These are phyloP conservation scores for Reticulitermes lucifugus DNA, from an alignment of 2,888 invertebrate genomes.

Conservation along the genomic window DNA sequence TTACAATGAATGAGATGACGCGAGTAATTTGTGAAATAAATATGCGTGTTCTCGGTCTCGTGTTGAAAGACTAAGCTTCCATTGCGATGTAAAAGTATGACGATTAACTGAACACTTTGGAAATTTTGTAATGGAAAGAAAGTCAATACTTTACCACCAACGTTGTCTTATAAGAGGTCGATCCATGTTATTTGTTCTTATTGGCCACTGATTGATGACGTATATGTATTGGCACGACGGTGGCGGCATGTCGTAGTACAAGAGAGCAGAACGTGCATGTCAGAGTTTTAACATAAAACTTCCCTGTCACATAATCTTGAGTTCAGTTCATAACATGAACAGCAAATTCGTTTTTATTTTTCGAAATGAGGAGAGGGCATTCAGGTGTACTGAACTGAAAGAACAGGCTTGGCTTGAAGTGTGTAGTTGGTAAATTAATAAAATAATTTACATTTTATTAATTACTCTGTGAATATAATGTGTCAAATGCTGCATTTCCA, in stretches of 20 bases:
- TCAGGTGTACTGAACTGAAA: not conserved
- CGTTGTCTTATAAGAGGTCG: conserved; percentile 7
- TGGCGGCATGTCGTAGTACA: conserved; percentile 2
- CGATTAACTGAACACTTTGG: not conserved
- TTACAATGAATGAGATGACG: not conserved
- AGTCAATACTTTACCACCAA: conserved; percentile 20
- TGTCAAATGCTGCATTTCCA: no score
- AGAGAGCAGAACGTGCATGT: not conserved
- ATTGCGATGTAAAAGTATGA: not conserved
- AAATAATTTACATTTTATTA: no score
- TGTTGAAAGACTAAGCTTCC: not conserved
- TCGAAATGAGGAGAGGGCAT: not conserved
- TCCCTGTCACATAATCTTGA: not conserved
- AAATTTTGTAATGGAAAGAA: conserved; percentile 2
- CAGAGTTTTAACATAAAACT: not conserved
- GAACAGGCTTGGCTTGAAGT: not conserved
- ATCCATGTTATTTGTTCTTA: conserved; percentile 1
- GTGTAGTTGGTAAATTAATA: no score
- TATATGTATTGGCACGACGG: not conserved
- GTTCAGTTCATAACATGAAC: not conserved
- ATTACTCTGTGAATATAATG: no score
- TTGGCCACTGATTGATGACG: conserved; percentile 11
- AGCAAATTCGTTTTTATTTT: not conserved
- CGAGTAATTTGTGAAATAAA: no score
- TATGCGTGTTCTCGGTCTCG: no score